These are phyloP conservation scores for Caenorhabditis plicata DNA, from an alignment of 2,888 invertebrate genomes.

Conservation along the genomic window DNA sequence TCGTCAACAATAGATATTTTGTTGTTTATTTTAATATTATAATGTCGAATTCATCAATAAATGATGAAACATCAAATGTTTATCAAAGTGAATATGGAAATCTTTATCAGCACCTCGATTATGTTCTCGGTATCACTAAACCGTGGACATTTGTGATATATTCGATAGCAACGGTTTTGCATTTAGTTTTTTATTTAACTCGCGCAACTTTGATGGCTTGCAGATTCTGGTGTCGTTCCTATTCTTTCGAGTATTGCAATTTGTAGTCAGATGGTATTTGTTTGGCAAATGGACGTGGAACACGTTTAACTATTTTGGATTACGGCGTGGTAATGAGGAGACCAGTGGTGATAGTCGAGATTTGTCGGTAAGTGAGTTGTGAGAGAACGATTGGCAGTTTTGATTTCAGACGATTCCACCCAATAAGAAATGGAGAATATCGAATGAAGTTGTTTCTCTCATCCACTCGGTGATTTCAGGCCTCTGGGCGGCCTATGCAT, in stretches of 20 bases:
- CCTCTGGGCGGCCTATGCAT: conserved; percentile 47
- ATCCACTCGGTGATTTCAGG: conserved; percentile 58
- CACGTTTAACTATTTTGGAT: conserved; percentile 60
- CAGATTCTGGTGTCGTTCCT: conserved; percentile 55
- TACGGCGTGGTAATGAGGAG: conserved; percentile 21
- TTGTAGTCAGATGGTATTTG: conserved; percentile 58
- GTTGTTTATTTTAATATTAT: too few relatives aligned
- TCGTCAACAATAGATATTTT: too few relatives aligned
- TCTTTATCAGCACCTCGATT: too few relatives aligned
- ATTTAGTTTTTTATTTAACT: not conserved
- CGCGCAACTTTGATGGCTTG: not conserved
- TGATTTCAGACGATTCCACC: conserved; percentile 52
- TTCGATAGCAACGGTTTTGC: not conserved
- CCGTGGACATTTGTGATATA: not conserved
- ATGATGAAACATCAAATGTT: too few relatives aligned
- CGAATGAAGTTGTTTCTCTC: conserved; percentile 61
- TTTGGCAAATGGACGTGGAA: conserved; percentile 59
- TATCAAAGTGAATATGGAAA: too few relatives aligned
- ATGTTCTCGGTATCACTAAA: too few relatives aligned
- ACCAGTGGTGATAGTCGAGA: conserved; percentile 31
- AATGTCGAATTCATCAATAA: too few relatives aligned
- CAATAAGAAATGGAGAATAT: conserved; percentile 64
- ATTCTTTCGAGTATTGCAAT: conserved; percentile 58
- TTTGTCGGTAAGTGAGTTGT: conserved; percentile 28
- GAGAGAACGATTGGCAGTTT: not conserved